Evolutionary conservation across 1,140 invertebrate genomes (phyloP).

Genomic region (Drosophila kepulauana): DNA sequence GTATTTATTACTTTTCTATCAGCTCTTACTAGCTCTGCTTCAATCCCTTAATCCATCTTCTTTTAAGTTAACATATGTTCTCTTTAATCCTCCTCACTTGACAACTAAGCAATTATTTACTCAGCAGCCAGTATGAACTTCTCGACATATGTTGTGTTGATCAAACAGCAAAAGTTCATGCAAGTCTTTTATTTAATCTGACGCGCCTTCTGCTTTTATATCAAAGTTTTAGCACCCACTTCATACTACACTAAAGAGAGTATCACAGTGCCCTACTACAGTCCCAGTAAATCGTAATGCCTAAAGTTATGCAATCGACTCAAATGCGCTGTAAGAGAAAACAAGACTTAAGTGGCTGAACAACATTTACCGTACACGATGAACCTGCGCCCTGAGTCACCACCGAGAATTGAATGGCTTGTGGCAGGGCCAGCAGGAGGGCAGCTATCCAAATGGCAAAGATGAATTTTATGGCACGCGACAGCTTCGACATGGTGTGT

Average conservation of each 20-base stretch:
- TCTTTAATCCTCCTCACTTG: no score
- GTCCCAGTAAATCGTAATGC: neutral
- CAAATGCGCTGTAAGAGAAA: neutral
- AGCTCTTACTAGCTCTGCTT: no score
- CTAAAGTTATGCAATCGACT: slow-evolving; percentile 8
- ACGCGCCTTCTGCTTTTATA: no score
- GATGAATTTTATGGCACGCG: slow-evolving; percentile 90
- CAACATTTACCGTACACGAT: slow-evolving; percentile 85
- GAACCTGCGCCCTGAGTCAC: slow-evolving; percentile 84
- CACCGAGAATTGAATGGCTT: slow-evolving; percentile 91
- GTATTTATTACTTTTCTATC: no score
- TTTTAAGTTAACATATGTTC: no score
- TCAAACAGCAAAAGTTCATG: no score
- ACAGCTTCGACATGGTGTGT: slow-evolving; percentile 94
- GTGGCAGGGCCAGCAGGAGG: slow-evolving; percentile 91
- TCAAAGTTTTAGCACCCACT: no score
- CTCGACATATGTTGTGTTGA: no score
- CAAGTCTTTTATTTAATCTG: no score
- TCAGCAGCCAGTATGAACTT: no score
- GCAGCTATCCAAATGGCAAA: slow-evolving; percentile 91
- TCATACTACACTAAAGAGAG: neutral
- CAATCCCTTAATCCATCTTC: no score
- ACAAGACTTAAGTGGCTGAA: neutral
- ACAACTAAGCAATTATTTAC: no score
- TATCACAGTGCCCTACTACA: neutral